phyloP scores from a whole-genome alignment of 1,140 invertebrate species.

The Drosophila saltans region DNA sequence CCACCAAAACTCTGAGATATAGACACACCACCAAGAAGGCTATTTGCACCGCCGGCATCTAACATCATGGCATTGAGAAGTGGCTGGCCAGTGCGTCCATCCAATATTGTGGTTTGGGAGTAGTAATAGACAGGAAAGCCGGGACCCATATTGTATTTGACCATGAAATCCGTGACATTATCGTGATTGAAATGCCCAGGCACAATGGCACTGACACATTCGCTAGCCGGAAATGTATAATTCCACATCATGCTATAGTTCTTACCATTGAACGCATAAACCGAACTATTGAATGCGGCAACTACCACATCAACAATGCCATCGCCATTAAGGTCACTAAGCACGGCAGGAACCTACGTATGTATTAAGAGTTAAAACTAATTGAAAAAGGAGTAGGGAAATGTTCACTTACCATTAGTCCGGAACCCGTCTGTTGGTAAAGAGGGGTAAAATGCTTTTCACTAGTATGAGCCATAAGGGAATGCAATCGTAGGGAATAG shows the following conservation, averaged over 20 bases:
- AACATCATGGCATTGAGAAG: slow-evolving; percentile 87
- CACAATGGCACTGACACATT: slow-evolving; percentile 89
- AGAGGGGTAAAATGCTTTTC: slow-evolving; percentile 79
- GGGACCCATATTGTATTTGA: slow-evolving; percentile 90
- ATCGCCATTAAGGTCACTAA: slow-evolving; percentile 91
- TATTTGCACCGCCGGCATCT: slow-evolving; percentile 87
- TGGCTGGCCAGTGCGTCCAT: slow-evolving; percentile 87
- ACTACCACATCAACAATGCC: slow-evolving; percentile 89
- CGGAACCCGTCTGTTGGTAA: slow-evolving; percentile 73
- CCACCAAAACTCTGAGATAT: slow-evolving; percentile 81
- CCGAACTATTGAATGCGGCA: slow-evolving; percentile 89
- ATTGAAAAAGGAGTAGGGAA: background rate
- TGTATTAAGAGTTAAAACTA: background rate
- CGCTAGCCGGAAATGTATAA: slow-evolving; percentile 86
- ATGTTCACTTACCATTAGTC: slow-evolving; percentile 81
- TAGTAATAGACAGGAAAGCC: slow-evolving; percentile 91
- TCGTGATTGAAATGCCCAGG: slow-evolving; percentile 93
- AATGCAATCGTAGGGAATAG: slow-evolving; percentile 86
- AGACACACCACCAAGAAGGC: slow-evolving; percentile 77
- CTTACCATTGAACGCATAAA: slow-evolving; percentile 89
- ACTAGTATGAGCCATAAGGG: slow-evolving; percentile 78
- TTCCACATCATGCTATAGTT: slow-evolving; percentile 89
- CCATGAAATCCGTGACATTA: slow-evolving; percentile 91
- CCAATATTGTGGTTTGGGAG: slow-evolving; percentile 88
- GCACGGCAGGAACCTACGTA: slow-evolving; percentile 86